Conservation (phyloP, 2,113 vertebrate genomes). For the Diphyllodes magnificus region DNA sequence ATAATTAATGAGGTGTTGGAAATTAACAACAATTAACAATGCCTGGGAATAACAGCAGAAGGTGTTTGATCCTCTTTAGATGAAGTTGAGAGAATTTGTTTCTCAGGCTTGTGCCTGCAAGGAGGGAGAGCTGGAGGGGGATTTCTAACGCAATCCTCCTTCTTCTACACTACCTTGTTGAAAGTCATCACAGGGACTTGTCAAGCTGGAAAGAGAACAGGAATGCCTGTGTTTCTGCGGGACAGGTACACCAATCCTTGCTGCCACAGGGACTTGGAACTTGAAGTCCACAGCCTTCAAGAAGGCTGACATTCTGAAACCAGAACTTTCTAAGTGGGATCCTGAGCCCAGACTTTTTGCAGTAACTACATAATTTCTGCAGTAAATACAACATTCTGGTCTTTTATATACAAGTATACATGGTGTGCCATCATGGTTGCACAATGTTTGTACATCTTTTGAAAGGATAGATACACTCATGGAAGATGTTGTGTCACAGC, state of each 20-base stretch:
- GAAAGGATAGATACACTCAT: neutral
- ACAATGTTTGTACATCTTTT: neutral
- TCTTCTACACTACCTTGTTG: neutral
- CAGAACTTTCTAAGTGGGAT: neutral
- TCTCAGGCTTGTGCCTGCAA: neutral
- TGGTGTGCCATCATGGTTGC: neutral
- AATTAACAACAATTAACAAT: constrained; percentile 78
- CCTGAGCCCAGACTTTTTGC: neutral
- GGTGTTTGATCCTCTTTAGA: constrained; percentile 49
- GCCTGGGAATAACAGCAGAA: constrained; percentile 58
- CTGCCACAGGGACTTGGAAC: neutral
- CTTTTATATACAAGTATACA: neutral
- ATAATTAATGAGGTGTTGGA: constrained; percentile 75
- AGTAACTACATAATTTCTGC: neutral
- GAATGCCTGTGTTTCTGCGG: neutral
- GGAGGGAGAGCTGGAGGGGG: neutral
- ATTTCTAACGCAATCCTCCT: neutral
- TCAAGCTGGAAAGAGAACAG: neutral
- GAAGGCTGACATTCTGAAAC: neutral
- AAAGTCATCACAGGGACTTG: constrained; percentile 5
- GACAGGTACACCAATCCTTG: neutral
- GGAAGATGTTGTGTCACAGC: neutral
- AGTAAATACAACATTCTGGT: neutral
- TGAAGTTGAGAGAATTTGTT: constrained; percentile 8
- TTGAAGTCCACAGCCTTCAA: neutral